Percentiles rank a stretch among this genome's conserved stretches.
These are phyloP conservation scores for Orius insidiosus DNA, from an alignment of 1,140 invertebrate genomes.

Conservation along the genomic window DNA sequence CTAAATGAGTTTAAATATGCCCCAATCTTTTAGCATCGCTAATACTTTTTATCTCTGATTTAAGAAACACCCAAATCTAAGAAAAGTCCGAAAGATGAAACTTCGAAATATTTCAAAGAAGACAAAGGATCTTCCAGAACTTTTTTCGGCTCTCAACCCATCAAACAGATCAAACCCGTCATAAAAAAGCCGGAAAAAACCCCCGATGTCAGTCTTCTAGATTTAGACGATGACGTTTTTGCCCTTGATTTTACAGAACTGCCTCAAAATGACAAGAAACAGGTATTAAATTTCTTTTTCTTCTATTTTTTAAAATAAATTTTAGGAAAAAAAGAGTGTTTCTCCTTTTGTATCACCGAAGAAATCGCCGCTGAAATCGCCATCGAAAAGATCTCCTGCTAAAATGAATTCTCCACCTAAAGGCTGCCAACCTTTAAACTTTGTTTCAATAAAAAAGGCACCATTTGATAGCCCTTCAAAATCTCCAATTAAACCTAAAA, in stretches of 20 bases:
- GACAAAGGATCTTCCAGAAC: constrained; percentile 20
- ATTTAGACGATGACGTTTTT: too few relatives aligned
- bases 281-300: too few relatives aligned
- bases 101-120: constrained; percentile 12
- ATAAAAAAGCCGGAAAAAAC: too few relatives aligned
- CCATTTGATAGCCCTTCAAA: constrained; percentile 4
- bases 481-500: constrained; percentile 18
- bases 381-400: not conserved
- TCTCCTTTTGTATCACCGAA: not conserved
- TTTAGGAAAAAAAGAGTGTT: not conserved
- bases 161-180: constrained; percentile 22
- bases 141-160: constrained; percentile 27
- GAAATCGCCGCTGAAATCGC: not conserved
- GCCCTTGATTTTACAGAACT: too few relatives aligned
- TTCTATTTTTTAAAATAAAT: constrained; percentile 20
- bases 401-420: not conserved
- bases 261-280: too few relatives aligned
- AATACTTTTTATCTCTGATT: constrained; percentile 1
- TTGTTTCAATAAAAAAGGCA: not conserved
- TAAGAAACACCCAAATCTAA: constrained; percentile 2
- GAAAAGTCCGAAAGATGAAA: constrained; percentile 9
- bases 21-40: not conserved
- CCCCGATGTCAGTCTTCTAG: too few relatives aligned
- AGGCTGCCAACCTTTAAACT: too few relatives aligned
- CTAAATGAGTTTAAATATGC: too few relatives aligned